A percentile compares a stretch with the other conserved stretches of the same genome.
Evolutionary conservation across 2,888 invertebrate genomes (phyloP).

Genomic region (Cheilosia vernalis): DNA sequence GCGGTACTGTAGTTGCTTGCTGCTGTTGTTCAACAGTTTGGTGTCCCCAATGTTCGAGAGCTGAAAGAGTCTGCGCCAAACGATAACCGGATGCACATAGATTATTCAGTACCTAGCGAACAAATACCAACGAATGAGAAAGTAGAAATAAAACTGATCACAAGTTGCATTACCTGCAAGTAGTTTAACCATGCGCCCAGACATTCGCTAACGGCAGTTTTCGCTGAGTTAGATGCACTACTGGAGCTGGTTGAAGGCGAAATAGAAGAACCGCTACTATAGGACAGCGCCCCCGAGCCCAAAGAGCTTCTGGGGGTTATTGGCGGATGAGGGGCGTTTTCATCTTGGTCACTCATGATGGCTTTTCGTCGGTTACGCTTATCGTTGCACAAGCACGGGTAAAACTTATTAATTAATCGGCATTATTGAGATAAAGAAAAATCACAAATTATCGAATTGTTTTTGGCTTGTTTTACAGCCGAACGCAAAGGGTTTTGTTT

Average conservation of each 20-base stretch:
- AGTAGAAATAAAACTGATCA: constrained; percentile 23
- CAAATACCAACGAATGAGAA: background rate
- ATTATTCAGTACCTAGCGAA: constrained; percentile 85
- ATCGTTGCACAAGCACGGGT: constrained; percentile 1
- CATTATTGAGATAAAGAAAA: constrained; percentile 39
- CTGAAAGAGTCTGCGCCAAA: constrained; percentile 86
- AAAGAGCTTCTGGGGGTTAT: constrained; percentile 76
- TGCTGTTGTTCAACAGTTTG: constrained; percentile 72
- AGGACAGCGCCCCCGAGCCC: constrained; percentile 77
- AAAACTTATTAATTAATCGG: constrained; percentile 39
- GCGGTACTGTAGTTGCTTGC: constrained; percentile 62
- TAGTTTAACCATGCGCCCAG: constrained; percentile 80
- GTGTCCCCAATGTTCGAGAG: constrained; percentile 84
- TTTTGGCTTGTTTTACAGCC: constrained; percentile 46
- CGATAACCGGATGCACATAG: constrained; percentile 87
- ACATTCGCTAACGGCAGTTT: constrained; percentile 79
- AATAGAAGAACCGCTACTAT: constrained; percentile 77
- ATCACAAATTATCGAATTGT: constrained; percentile 15
- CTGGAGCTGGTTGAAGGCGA: constrained; percentile 79
- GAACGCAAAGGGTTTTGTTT: constrained; percentile 57
- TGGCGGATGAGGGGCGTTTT: constrained; percentile 72
- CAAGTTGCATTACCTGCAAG: constrained; percentile 76
- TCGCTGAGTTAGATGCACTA: constrained; percentile 78
- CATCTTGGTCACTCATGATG: constrained; percentile 77
- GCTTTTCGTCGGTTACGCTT: constrained; percentile 5